A percentile compares a stretch with the other conserved stretches of the same genome.
Conservation (phyloP, 2,888 invertebrate species). For the Harpalus rufipes region DNA sequence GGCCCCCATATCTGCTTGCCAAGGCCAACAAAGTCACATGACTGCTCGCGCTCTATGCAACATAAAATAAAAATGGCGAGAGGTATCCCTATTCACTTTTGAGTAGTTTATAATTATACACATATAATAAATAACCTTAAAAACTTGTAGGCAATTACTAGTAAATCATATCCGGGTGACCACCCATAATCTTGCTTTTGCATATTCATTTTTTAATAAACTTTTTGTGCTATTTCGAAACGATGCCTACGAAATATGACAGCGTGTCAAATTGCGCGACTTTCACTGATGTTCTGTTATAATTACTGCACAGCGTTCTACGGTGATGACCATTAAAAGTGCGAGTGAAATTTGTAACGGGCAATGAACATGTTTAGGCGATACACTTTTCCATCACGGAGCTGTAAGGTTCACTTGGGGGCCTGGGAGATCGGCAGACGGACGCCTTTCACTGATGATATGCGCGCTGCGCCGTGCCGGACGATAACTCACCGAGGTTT, state of each 20-base stretch:
- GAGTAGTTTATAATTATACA: no score
- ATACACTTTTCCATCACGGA: neutral
- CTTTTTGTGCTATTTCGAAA: neutral
- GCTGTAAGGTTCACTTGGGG: neutral
- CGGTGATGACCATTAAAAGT: conserved; percentile 26
- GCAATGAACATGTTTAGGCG: conserved; percentile 3
- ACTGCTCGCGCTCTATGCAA: no score
- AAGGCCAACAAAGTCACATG: no score
- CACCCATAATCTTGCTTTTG: neutral
- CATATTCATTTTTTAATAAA: neutral
- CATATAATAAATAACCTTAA: no score
- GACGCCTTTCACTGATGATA: conserved; percentile 4
- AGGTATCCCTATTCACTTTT: no score
- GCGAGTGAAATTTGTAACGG: conserved; percentile 26
- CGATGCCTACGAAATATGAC: conserved; percentile 1
- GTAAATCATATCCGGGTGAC: no score
- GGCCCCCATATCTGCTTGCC: no score
- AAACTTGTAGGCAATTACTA: no score
- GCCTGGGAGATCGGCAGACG: neutral
- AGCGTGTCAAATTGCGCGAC: conserved; percentile 13
- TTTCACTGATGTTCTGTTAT: conserved; percentile 32
- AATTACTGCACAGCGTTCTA: neutral
- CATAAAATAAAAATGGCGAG: no score
- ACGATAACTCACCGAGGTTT: conserved; percentile 4
- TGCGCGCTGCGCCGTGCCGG: neutral